phyloP scores from a whole-genome alignment of 1,140 invertebrate genomes.

The Drosophila kikkawai region DNA sequence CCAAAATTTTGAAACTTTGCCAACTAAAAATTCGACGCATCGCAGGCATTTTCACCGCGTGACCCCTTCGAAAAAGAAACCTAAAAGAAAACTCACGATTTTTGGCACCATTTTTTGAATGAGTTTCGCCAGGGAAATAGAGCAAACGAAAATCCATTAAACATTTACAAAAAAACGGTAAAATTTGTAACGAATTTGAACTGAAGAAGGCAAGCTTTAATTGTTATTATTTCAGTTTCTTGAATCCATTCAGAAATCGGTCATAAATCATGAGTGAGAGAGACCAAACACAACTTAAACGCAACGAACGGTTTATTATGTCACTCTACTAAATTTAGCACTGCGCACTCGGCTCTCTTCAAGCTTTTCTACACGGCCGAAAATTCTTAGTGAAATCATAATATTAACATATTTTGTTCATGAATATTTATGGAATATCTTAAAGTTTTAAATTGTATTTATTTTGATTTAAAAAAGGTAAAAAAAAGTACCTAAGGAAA shows the following conservation, averaged over 20 bases:
- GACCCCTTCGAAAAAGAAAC: constrained; percentile 44
- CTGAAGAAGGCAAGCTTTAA: constrained; percentile 9
- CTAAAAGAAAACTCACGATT: constrained; percentile 27
- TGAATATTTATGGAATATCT: neutral
- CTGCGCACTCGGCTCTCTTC: constrained; percentile 43
- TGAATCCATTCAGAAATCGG: constrained; percentile 38
- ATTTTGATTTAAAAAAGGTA: neutral
- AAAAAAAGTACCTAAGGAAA: too few relatives aligned
- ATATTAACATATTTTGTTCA: neutral
- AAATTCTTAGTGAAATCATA: neutral
- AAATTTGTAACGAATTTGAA: neutral
- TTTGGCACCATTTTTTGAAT: constrained; percentile 36
- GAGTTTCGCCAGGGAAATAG: neutral
- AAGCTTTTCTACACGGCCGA: constrained; percentile 28
- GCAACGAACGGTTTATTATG: constrained; percentile 71
- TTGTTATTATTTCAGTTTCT: constrained; percentile 9
- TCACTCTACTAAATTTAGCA: constrained; percentile 79
- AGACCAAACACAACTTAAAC: constrained; percentile 57
- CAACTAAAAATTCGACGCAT: constrained; percentile 62
- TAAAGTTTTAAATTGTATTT: neutral
- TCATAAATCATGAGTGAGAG: constrained; percentile 28
- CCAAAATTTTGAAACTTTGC: constrained; percentile 68
- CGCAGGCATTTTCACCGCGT: constrained; percentile 70
- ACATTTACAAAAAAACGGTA: neutral
- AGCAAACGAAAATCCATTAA: constrained; percentile 3